phyloP scores from a whole-genome alignment of 2,797 vertebrate genomes.

The Gallinago stenura region DNA sequence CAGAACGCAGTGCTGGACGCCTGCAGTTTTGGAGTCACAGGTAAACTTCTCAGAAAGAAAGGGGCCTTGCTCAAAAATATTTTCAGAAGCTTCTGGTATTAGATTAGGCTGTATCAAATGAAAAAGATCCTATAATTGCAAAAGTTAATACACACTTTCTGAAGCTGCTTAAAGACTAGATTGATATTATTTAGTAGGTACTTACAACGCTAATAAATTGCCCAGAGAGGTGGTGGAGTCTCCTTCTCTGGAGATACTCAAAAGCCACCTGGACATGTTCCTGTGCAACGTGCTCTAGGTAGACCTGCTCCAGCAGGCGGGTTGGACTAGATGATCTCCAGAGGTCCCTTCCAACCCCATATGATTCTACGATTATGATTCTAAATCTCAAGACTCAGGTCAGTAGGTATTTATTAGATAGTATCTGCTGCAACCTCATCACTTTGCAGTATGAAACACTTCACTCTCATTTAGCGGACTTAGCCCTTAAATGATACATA shows the following conservation, averaged over 20 bases:
- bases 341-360: too few relatives aligned
- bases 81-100: neutral
- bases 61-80: neutral
- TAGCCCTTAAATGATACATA: neutral
- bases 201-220: neutral
- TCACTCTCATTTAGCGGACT: neutral
- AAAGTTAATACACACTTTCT: neutral
- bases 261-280: too few relatives aligned
- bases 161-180: neutral
- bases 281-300: too few relatives aligned
- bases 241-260: too few relatives aligned
- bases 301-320: too few relatives aligned
- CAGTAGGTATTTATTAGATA: neutral
- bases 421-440: neutral
- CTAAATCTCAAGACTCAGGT: neutral
- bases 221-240: too few relatives aligned
- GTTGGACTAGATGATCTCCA: too few relatives aligned
- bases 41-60: constrained; percentile 68
- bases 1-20: constrained; percentile 91
- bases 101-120: neutral
- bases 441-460: neutral
- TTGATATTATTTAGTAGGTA: neutral
- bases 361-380: too few relatives aligned
- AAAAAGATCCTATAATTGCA: neutral
- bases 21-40: constrained; percentile 98